Evolutionary conservation across 2,113 vertebrate genomes (phyloP).

Genomic region (Eira barbara): DNA sequence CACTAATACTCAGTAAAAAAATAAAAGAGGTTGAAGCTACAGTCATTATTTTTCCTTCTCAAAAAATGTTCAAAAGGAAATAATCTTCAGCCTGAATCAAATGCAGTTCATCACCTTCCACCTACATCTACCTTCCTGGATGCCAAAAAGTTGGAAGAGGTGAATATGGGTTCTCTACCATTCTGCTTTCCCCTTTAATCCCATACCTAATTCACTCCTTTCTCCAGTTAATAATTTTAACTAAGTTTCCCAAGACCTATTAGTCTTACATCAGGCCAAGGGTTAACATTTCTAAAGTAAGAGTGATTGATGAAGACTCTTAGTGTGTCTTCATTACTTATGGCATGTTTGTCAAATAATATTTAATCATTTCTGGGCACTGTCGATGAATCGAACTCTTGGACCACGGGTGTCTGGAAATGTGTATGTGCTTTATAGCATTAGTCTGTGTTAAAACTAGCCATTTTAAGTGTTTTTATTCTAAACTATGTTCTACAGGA

Average conservation of each 20-base stretch:
- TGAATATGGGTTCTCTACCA: neutral
- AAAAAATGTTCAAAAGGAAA: neutral
- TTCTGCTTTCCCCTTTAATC: neutral
- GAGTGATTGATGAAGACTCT: neutral
- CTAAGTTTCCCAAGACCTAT: neutral
- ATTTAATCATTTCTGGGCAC: neutral
- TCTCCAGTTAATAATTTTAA: neutral
- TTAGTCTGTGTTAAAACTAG: neutral
- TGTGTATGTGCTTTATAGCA: neutral
- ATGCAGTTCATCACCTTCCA: too few relatives aligned
- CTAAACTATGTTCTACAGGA: neutral
- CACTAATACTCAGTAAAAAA: neutral
- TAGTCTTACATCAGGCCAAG: neutral
- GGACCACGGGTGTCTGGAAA: neutral
- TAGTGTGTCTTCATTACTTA: neutral
- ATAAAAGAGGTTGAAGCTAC: neutral
- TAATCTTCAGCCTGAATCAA: neutral
- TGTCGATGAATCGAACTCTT: neutral
- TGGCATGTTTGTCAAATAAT: neutral
- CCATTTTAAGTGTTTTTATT: neutral
- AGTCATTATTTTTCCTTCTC: neutral
- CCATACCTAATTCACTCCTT: neutral
- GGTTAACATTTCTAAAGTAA: neutral
- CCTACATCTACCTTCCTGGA: neutral
- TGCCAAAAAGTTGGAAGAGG: neutral